Conservation (phyloP, 1,140 invertebrate species). For the Tetragnatha versicolor region DNA sequence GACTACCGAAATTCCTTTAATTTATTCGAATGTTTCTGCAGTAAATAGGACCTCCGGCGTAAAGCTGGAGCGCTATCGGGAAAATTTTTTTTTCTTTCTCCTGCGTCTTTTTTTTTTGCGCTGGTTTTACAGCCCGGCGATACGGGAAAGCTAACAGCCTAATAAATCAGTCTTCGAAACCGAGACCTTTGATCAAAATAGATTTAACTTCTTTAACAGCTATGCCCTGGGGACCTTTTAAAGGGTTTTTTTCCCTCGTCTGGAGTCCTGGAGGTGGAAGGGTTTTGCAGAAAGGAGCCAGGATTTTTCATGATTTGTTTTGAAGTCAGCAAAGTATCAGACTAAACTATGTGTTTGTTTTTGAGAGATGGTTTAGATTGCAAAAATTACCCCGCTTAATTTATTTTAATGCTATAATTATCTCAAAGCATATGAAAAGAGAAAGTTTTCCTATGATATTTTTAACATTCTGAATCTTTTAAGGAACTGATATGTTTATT, state of each 20-base stretch:
- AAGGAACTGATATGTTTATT: too few species aligned
- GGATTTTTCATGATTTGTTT: too few species aligned
- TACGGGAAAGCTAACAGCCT: constrained; percentile 21
- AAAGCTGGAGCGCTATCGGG: constrained; percentile 19
- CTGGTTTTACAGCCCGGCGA: background rate
- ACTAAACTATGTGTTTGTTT: too few species aligned
- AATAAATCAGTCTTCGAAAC: constrained; percentile 45
- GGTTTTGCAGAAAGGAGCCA: background rate
- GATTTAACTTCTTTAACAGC: constrained; percentile 38
- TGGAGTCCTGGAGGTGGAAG: background rate
- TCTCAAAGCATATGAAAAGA: too few species aligned
- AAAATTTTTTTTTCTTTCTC: constrained; percentile 1
- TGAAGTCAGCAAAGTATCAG: too few species aligned
- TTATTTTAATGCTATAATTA: too few species aligned
- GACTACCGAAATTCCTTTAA: constrained; percentile 43
- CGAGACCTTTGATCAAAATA: constrained; percentile 48
- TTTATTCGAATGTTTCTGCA: constrained; percentile 47
- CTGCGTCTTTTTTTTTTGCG: constrained; percentile 2
- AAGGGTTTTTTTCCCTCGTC: background rate
- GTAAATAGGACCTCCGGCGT: constrained; percentile 28
- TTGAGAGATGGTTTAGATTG: too few species aligned
- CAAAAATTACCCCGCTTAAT: too few species aligned
- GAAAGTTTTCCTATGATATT: too few species aligned
- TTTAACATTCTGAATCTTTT: too few species aligned
- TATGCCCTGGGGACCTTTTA: background rate